phyloP scores from a whole-genome alignment of 2,113 vertebrate genomes.

The Ginglymostoma cirratum region DNA sequence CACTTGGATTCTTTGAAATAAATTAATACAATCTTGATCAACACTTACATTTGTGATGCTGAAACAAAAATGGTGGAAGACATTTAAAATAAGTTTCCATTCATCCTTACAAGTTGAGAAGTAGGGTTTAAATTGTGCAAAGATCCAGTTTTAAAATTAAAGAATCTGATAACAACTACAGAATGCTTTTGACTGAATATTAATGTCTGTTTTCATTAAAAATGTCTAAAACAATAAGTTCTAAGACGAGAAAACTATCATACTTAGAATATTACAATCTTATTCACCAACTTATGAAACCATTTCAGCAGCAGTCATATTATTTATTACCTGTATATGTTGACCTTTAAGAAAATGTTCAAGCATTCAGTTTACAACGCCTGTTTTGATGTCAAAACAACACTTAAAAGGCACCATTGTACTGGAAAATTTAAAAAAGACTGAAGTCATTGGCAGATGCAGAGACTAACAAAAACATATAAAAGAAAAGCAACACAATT shows the following conservation, averaged over 20 bases:
- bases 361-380: background rate
- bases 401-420: background rate
- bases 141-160: slow-evolving; percentile 16
- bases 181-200: background rate
- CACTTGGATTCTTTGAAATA: background rate
- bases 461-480: slow-evolving; percentile 20
- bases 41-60: too few relatives aligned
- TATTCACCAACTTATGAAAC: background rate
- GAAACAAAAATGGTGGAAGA: background rate
- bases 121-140: background rate
- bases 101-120: background rate
- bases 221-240: background rate
- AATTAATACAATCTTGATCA: background rate
- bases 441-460: slow-evolving; percentile 28
- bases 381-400: background rate
- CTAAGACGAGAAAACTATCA: background rate
- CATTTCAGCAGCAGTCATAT: background rate
- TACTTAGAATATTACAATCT: background rate
- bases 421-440: background rate
- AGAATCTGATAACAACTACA: background rate
- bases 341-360: background rate
- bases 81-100: background rate
- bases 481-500: slow-evolving; percentile 17
- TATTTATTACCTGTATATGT: background rate
- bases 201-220: background rate